A percentile compares a stretch with the other conserved stretches of the same genome.
These are phyloP conservation scores for Mamestra configurata DNA, from an alignment of 1,140 invertebrate species.

Conservation along the genomic window DNA sequence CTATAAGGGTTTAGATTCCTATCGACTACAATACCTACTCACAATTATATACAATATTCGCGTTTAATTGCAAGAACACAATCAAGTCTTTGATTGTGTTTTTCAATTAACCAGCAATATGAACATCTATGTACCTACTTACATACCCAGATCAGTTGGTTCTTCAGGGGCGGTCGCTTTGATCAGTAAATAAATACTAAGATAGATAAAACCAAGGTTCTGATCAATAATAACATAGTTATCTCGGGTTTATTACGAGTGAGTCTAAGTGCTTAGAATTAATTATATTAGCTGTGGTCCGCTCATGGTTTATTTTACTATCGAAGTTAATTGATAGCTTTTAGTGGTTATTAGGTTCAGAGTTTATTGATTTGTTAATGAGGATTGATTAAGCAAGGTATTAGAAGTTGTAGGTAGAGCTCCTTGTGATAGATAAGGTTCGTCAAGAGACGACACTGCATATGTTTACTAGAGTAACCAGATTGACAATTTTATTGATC, in stretches of 20 bases:
- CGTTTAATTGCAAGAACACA: too few species aligned
- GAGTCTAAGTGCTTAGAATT: constrained; percentile 24
- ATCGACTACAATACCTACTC: too few species aligned
- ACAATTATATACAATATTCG: too few species aligned
- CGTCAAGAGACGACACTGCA: too few species aligned
- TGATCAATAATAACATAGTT: constrained; percentile 12
- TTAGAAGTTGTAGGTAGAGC: background rate
- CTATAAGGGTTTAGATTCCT: too few species aligned
- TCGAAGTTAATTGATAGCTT: constrained; percentile 24
- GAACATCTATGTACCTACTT: too few species aligned
- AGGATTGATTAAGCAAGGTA: background rate
- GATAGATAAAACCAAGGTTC: constrained; percentile 28
- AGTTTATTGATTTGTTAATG: constrained; percentile 31
- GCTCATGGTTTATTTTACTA: constrained; percentile 33
- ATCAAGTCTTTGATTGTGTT: too few species aligned
- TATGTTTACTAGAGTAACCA: too few species aligned
- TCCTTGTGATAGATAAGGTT: background rate
- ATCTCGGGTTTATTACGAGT: constrained; percentile 30
- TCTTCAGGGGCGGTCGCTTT: constrained; percentile 34
- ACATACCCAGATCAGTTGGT: background rate
- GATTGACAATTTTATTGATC: too few species aligned
- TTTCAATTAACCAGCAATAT: too few species aligned
- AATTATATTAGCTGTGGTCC: constrained; percentile 8
- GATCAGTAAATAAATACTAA: constrained; percentile 27
- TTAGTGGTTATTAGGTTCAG: background rate